Evolutionary conservation across 2,888 invertebrate genomes (phyloP), one percentile per base, ranked within the genome.

Genomic region (Eurytoma californica): DNA sequence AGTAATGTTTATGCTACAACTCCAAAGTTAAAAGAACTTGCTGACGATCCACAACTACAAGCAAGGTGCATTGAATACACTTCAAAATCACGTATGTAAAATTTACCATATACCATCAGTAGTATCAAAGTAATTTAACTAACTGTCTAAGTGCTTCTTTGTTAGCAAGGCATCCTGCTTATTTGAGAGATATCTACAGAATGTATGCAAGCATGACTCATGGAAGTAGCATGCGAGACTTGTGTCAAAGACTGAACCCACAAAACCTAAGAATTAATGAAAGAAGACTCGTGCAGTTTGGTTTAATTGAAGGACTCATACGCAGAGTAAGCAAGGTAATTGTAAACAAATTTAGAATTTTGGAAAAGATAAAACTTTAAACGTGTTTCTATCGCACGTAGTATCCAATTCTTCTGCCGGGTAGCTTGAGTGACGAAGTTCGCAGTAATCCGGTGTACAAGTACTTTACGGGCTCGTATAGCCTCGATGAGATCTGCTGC

Each of bases 401-500:
- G 89, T 91, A 90, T 83, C 90, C 90, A 9, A 89, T 90, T 69
- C 86, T 88, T 78, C 82, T 89, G 47, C 84, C 88, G 30, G 86
- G 85, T 58, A 82, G 83, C 30, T 82, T 84, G 57, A 86, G 83
- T 30, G 87, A 88, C 30, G 87, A 88, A 47, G 82, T 84, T 12
- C 87, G 85, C 55, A 88, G 82, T 75, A 88, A 92, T 86, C 91
- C 91, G 0, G 89, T 92, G 14, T 92, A 92, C 83, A 92, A 92
- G 70, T 92, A 95, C 85, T 96, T 97, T 87, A 95, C 95, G 63
- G 98, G 98, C 0, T 91, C 92, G 0, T 94, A 95, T 82, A 96
- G 95, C 88, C 93, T 95, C 77, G 98, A 98, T 91, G 97, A 97
- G 90, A 97, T 98, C 85, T 97, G 98, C 90, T 96, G 97, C 87